A percentile compares a stretch with the other conserved stretches of the same genome.
These are phyloP conservation scores for Anastrepha ludens DNA, from an alignment of 1,140 invertebrate species.

Conservation along the genomic window DNA sequence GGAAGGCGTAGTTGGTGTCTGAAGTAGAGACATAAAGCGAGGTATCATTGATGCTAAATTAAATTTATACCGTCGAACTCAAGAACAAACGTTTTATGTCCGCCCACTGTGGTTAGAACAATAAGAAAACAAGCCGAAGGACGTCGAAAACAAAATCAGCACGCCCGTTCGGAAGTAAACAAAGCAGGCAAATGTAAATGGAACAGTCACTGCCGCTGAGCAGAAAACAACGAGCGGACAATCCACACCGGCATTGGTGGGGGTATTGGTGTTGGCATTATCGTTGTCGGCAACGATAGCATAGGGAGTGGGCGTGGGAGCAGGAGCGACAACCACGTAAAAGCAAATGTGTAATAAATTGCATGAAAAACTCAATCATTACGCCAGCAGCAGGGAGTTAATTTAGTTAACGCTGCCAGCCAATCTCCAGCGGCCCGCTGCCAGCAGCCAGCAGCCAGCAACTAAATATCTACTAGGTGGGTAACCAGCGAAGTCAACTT, in stretches of 20 bases:
- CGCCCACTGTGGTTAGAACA: slow-evolving; percentile 7
- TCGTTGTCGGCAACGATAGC: not conserved
- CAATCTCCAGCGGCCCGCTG: not conserved
- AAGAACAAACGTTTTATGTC: slow-evolving; percentile 15
- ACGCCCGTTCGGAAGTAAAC: not conserved
- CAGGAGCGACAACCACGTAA: not conserved
- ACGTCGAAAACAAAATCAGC: not conserved
- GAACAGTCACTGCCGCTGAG: slow-evolving; percentile 26
- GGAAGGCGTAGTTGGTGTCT: not conserved
- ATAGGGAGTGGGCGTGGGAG: not conserved
- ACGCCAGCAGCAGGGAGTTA: slow-evolving; percentile 42
- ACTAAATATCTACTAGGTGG: not conserved
- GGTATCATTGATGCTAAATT: slow-evolving; percentile 37
- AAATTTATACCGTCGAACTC: slow-evolving; percentile 18
- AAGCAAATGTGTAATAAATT: slow-evolving; percentile 40
- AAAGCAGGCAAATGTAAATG: slow-evolving; percentile 30
- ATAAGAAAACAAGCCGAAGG: not conserved
- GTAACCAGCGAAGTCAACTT: not conserved
- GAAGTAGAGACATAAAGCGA: slow-evolving; percentile 36
- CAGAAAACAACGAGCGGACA: not conserved
- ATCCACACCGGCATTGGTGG: not conserved
- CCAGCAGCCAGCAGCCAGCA: not conserved
- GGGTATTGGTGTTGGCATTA: not conserved
- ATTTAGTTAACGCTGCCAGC: slow-evolving; percentile 24
- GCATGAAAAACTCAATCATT: slow-evolving; percentile 52